These are phyloP conservation scores for Hyles euphorbiae DNA, from an alignment of 1,140 invertebrate species.

Conservation along the genomic window DNA sequence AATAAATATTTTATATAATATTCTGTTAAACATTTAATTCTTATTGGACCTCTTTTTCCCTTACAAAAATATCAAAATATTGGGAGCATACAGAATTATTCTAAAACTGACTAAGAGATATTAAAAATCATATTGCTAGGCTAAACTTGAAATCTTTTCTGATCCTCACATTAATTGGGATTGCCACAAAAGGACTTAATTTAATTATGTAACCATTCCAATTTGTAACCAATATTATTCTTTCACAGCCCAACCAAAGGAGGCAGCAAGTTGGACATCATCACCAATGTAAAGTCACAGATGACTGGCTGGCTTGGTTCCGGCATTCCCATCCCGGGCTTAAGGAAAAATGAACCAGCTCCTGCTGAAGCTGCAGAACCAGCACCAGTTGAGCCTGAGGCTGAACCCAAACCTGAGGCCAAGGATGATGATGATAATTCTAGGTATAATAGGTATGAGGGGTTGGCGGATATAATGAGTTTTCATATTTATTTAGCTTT, in stretches of 20 bases:
- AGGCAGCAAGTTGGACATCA: slow-evolving; percentile 84
- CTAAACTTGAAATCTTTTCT: too few species aligned
- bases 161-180: neutral
- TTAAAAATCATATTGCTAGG: too few species aligned
- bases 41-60: too few species aligned
- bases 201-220: neutral
- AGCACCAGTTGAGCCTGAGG: slow-evolving; percentile 69
- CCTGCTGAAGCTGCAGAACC: slow-evolving; percentile 65
- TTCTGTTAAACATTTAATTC: too few species aligned
- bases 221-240: slow-evolving; percentile 8
- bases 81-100: too few species aligned
- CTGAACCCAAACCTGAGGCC: slow-evolving; percentile 69
- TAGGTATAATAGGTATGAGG: slow-evolving; percentile 83
- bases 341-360: slow-evolving; percentile 77
- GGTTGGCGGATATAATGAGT: slow-evolving; percentile 70
- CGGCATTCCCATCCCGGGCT: slow-evolving; percentile 82
- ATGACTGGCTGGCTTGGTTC: slow-evolving; percentile 87
- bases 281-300: slow-evolving; percentile 88
- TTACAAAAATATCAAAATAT: too few species aligned
- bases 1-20: too few species aligned
- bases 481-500: slow-evolving; percentile 26
- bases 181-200: neutral
- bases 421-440: slow-evolving; percentile 90
- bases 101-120: too few species aligned
- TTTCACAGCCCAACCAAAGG: slow-evolving; percentile 80